Conservation (phyloP, 2,888 invertebrate species). For the Oithona nana region DNA sequence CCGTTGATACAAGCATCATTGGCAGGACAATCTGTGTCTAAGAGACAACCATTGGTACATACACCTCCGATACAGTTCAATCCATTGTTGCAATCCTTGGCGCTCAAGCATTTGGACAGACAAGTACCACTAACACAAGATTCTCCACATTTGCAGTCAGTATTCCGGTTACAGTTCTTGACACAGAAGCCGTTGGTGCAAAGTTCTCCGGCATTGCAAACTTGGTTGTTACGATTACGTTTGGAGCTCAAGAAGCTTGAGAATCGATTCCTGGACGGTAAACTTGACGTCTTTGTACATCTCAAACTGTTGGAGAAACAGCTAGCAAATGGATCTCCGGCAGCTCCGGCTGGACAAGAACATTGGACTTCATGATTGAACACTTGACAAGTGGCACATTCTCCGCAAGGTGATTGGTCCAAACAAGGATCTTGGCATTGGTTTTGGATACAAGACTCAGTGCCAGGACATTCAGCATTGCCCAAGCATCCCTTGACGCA, state of each 20-base stretch:
- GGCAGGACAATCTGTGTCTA: slow-evolving; percentile 24
- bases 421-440: slow-evolving; percentile 70
- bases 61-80: slow-evolving; percentile 48
- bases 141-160: slow-evolving; percentile 63
- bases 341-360: slow-evolving; percentile 56
- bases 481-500: slow-evolving; percentile 71
- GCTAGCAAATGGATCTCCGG: slow-evolving; percentile 58
- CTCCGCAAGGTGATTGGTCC: slow-evolving; percentile 50
- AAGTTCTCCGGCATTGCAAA: slow-evolving; percentile 35
- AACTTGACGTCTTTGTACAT: slow-evolving; percentile 37
- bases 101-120: slow-evolving; percentile 56
- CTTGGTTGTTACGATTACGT: slow-evolving; percentile 7
- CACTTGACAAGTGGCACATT: slow-evolving; percentile 62
- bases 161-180: slow-evolving; percentile 41
- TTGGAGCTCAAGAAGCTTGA: too few species aligned
- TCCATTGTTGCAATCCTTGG: slow-evolving; percentile 55
- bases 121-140: slow-evolving; percentile 41
- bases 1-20: slow-evolving; percentile 40
- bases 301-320: slow-evolving; percentile 49
- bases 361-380: slow-evolving; percentile 61
- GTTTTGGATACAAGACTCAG: slow-evolving; percentile 59
- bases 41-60: slow-evolving; percentile 40
- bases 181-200: slow-evolving; percentile 53
- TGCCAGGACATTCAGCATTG: slow-evolving; percentile 51
- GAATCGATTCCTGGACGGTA: background rate